phyloP scores from a whole-genome alignment of 2,113 vertebrate genomes.

The Rhipidura dahli region DNA sequence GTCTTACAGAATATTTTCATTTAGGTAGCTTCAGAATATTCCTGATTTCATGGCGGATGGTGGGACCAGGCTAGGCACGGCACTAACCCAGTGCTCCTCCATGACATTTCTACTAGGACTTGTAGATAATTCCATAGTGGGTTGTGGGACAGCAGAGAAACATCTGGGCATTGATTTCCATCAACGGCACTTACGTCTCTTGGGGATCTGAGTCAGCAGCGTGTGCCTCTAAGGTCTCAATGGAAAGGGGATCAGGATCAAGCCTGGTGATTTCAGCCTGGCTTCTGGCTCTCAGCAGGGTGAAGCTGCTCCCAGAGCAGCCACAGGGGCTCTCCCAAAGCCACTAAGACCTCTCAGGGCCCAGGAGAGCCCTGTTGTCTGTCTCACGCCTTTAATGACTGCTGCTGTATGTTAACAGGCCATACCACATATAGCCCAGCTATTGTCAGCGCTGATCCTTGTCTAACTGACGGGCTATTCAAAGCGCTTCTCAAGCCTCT shows the following conservation, averaged over 20 bases:
- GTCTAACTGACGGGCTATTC: conserved; percentile 50
- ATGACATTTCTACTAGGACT: background rate
- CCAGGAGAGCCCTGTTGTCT: background rate
- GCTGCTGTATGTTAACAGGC: conserved; percentile 32
- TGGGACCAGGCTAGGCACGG: accelerated
- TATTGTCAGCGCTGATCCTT: conserved; percentile 54
- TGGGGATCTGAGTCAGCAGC: background rate
- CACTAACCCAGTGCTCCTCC: background rate
- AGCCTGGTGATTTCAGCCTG: accelerated
- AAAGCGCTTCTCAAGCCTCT: conserved; percentile 52
- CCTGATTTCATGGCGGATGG: background rate
- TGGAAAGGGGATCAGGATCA: background rate
- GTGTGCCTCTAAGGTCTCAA: background rate
- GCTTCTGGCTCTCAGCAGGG: background rate
- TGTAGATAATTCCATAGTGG: background rate
- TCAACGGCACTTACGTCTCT: background rate
- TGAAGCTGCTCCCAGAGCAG: background rate
- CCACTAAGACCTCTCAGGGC: background rate
- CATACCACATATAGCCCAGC: conserved; percentile 28
- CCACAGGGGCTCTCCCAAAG: background rate
- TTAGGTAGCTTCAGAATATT: background rate
- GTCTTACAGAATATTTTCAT: background rate
- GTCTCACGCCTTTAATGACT: background rate
- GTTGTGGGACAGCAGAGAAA: background rate
- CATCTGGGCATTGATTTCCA: background rate